Percentiles rank a stretch among this genome's conserved stretches.
These are phyloP conservation scores for Meiosimyza decipiens DNA, from an alignment of 2,888 invertebrate species.

Conservation along the genomic window DNA sequence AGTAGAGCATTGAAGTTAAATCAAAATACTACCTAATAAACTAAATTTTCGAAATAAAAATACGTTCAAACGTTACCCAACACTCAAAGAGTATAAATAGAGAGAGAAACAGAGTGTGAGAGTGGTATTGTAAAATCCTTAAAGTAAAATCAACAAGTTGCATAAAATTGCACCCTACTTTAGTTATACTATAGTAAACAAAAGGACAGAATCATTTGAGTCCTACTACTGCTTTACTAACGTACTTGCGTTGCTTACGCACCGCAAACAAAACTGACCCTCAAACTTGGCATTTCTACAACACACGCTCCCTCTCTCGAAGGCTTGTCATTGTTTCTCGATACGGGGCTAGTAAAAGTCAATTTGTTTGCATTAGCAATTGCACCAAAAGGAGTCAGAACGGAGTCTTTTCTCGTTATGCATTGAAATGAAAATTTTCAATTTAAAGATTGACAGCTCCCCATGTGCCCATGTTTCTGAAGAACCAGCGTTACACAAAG, in stretches of 20 bases:
- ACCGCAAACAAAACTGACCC: conserved; percentile 15
- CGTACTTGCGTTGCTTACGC: neutral
- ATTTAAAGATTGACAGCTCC: conserved; percentile 34
- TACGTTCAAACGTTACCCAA: too few relatives aligned
- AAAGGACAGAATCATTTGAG: neutral
- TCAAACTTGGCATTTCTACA: neutral
- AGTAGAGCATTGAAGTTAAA: too few relatives aligned
- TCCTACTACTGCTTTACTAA: neutral
- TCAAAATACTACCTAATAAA: too few relatives aligned
- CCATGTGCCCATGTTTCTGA: too few relatives aligned
- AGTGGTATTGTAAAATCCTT: neutral
- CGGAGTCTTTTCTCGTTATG: conserved; percentile 30
- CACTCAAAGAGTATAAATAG: neutral
- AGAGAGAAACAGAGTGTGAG: neutral
- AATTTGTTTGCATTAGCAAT: conserved; percentile 29
- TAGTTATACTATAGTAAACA: neutral
- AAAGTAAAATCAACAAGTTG: conserved; percentile 33
- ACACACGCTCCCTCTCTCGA: neutral
- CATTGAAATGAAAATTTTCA: conserved; percentile 34
- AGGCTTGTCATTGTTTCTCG: conserved; percentile 28
- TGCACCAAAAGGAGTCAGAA: neutral
- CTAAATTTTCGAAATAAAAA: too few relatives aligned
- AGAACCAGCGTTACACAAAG: too few relatives aligned
- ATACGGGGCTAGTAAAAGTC: conserved; percentile 20
- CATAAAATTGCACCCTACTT: conserved; percentile 11